A percentile compares a stretch with the other conserved stretches of the same genome.
Conservation (phyloP, 2,888 invertebrate genomes). For the Minunthozetes semirufus region DNA sequence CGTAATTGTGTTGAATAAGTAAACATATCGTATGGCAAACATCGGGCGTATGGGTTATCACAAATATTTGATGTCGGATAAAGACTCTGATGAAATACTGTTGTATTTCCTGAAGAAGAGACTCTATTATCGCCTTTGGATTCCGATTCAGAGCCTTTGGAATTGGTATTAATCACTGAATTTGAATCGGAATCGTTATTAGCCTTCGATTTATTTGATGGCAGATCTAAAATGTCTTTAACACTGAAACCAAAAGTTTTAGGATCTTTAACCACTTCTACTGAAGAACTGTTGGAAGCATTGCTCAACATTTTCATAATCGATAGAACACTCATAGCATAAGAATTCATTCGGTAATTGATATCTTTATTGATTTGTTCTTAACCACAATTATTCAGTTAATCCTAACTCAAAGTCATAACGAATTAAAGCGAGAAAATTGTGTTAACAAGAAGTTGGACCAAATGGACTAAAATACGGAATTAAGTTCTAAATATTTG, state of each 20-base stretch:
- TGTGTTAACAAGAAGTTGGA: not conserved
- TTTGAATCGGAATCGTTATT: not conserved
- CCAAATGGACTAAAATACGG: not conserved
- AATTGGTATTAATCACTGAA: constrained; percentile 7
- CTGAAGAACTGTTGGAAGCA: not conserved
- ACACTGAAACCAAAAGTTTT: constrained; percentile 65
- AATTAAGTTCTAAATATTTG: not conserved
- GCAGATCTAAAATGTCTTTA: constrained; percentile 83
- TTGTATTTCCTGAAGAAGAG: constrained; percentile 46
- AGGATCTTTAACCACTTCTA: constrained; percentile 23
- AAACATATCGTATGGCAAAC: constrained; percentile 45
- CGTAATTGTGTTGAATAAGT: constrained; percentile 32
- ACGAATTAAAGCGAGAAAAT: not conserved
- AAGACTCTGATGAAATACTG: not conserved
- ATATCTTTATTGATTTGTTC: not conserved
- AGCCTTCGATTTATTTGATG: constrained; percentile 50
- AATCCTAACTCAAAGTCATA: not conserved
- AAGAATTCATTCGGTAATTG: not conserved
- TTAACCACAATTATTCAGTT: not conserved
- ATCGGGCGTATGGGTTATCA: constrained; percentile 50
- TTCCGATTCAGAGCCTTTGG: constrained; percentile 34
- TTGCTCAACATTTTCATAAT: constrained; percentile 17
- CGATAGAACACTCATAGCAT: constrained; percentile 12
- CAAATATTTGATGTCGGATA: not conserved
- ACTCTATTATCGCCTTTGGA: not conserved